Evolutionary conservation across 35 echinoderm and acorn worm genomes (phyloP).

Genomic region (Heliocidaris erythrogramma): DNA sequence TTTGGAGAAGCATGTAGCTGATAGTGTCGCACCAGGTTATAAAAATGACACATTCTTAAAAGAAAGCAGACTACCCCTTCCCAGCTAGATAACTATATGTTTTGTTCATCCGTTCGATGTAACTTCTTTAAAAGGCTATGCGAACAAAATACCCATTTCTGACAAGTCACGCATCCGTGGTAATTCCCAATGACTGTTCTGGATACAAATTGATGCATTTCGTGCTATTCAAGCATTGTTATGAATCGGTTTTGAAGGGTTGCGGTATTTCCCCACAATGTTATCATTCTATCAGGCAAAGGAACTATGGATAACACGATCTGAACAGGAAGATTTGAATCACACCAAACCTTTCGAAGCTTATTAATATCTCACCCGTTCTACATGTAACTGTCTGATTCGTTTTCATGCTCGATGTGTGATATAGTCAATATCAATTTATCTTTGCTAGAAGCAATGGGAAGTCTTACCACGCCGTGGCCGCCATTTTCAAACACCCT

Average conservation of each 20-base stretch:
- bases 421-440: constrained; percentile 45
- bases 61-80: too few relatives aligned
- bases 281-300: background rate
- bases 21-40: background rate
- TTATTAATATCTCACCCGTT: constrained; percentile 31
- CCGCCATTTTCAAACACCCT: constrained; percentile 8
- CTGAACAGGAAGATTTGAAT: background rate
- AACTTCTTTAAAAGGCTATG: background rate
- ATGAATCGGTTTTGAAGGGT: background rate
- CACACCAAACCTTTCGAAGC: background rate
- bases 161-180: background rate
- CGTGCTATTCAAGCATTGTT: background rate
- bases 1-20: too few relatives aligned
- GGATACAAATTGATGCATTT: background rate
- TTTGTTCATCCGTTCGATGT: background rate
- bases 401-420: constrained; percentile 37
- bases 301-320: background rate
- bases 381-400: background rate
- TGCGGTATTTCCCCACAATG: background rate
- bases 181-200: background rate
- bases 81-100: background rate
- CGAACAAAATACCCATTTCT: background rate
- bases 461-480: constrained; percentile 14
- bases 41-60: background rate
- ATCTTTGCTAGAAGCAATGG: constrained; percentile 24